Percentiles rank a stretch among this genome's conserved stretches.
phyloP scores from a whole-genome alignment of 2,888 invertebrate genomes.

The Erebia aethiops region DNA sequence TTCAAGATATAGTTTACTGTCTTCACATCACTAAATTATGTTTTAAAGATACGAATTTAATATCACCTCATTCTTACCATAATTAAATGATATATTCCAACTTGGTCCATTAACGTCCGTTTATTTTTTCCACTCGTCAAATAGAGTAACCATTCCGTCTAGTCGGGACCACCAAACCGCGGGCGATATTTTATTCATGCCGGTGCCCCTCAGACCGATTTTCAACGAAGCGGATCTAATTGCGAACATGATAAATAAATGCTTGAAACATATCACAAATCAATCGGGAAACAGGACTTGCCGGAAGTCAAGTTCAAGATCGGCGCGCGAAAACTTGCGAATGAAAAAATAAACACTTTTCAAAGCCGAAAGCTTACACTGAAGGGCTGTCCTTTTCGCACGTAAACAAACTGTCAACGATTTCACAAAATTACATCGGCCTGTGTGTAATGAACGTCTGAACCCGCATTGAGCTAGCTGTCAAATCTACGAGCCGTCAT shows the following conservation, averaged over 20 bases:
- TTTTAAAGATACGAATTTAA: conserved; percentile 36
- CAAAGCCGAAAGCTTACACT: conserved; percentile 46
- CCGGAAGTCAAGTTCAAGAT: conserved; percentile 63
- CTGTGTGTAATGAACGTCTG: conserved; percentile 81
- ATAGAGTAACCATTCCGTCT: conserved; percentile 58
- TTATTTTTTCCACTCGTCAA: conserved; percentile 58
- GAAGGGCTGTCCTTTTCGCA: conserved; percentile 52
- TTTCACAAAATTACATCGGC: conserved; percentile 76
- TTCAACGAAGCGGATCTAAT: conserved; percentile 73
- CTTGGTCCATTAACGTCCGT: conserved; percentile 51
- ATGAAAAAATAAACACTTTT: conserved; percentile 41
- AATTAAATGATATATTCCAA: conserved; percentile 55
- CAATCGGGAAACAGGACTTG: conserved; percentile 59
- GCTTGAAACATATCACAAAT: conserved; percentile 72
- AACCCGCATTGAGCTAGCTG: conserved; percentile 84
- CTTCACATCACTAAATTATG: conserved; percentile 37
- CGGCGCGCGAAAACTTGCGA: conserved; percentile 68
- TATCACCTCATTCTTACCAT: conserved; percentile 69
- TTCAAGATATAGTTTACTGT: conserved; percentile 32
- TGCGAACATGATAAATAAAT: conserved; percentile 74
- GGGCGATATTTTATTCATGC: conserved; percentile 70
- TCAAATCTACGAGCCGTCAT: conserved; percentile 84
- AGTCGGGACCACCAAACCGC: conserved; percentile 62
- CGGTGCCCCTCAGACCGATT: conserved; percentile 68
- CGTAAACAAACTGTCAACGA: conserved; percentile 69